Conservation (phyloP, 2,888 invertebrate genomes). For the Diloba caeruleocephala region DNA sequence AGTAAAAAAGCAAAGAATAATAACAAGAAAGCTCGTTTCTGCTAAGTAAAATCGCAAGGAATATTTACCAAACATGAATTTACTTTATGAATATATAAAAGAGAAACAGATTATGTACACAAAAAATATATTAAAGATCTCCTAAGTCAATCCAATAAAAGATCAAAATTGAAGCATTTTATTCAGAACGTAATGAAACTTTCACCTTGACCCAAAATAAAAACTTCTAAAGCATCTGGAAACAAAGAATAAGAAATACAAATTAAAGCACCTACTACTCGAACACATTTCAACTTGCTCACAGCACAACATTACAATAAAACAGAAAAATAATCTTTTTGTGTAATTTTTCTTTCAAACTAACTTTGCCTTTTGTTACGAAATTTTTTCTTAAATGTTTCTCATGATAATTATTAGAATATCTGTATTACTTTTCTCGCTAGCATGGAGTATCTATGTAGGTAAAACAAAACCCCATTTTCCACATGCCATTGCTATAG, state of each 20-base stretch:
- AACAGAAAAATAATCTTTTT: conserved; percentile 37
- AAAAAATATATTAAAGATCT: too few relatives aligned
- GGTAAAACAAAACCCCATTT: too few relatives aligned
- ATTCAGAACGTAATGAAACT: not conserved
- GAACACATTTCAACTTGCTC: conserved; percentile 38
- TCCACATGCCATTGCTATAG: too few relatives aligned
- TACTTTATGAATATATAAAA: too few relatives aligned
- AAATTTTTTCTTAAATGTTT: conserved; percentile 44
- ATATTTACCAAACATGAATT: too few relatives aligned
- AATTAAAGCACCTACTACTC: conserved; percentile 12
- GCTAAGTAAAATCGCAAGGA: too few relatives aligned
- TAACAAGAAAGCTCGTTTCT: too few relatives aligned
- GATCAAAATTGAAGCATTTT: not conserved
- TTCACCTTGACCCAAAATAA: not conserved
- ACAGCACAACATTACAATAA: conserved; percentile 31
- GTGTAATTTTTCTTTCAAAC: conserved; percentile 26
- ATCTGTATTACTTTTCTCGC: too few relatives aligned
- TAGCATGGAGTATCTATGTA: too few relatives aligned
- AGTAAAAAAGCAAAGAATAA: too few relatives aligned
- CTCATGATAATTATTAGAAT: too few relatives aligned
- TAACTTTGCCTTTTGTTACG: conserved; percentile 28
- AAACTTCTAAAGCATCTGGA: not conserved
- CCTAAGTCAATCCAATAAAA: not conserved
- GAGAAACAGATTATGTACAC: too few relatives aligned
- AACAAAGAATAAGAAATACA: conserved; percentile 16